Percentiles rank a stretch among this genome's conserved stretches.
These are phyloP conservation scores for Platynereis dumerilii DNA, from an alignment of 2,888 invertebrate species.

Conservation along the genomic window DNA sequence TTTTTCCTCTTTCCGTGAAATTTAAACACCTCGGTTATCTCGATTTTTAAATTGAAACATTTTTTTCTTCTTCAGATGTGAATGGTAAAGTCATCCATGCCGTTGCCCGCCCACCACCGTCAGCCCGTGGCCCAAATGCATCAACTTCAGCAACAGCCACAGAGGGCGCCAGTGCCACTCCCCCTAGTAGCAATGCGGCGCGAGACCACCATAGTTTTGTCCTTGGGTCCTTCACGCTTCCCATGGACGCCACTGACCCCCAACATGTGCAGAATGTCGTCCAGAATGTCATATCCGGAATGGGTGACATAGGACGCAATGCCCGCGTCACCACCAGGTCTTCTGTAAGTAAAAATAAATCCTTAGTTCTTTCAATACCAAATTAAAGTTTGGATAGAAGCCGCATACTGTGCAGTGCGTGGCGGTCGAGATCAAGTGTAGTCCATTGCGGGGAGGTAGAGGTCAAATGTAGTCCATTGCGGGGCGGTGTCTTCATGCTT, in stretches of 20 bases:
- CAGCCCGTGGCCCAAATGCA: slow-evolving; percentile 10
- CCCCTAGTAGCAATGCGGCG: slow-evolving; percentile 65
- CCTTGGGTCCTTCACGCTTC: slow-evolving; percentile 61
- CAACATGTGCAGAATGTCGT: slow-evolving; percentile 62
- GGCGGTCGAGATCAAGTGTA: too few relatives aligned
- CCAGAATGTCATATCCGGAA: slow-evolving; percentile 58
- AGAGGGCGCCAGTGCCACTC: slow-evolving; percentile 69
- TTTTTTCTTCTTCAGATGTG: slow-evolving; percentile 74
- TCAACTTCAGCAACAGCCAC: slow-evolving; percentile 20
- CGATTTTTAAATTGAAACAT: too few relatives aligned
- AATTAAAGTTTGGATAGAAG: slow-evolving; percentile 1
- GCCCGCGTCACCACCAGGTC: slow-evolving; percentile 59
- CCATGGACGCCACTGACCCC: slow-evolving; percentile 57
- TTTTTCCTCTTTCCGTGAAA: too few relatives aligned
- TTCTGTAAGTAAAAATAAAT: slow-evolving; percentile 44
- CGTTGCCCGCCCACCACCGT: slow-evolving; percentile 85
- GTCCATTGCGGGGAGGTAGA: too few relatives aligned
- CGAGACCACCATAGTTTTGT: slow-evolving; percentile 41
- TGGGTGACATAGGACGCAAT: slow-evolving; percentile 63
- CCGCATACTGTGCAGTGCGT: too few relatives aligned
- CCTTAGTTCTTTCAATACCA: not conserved
- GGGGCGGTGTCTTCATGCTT: too few relatives aligned
- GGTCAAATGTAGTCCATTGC: too few relatives aligned
- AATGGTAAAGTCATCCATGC: slow-evolving; percentile 91
- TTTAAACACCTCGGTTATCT: too few relatives aligned